A percentile compares a stretch with the other conserved stretches of the same genome.
Evolutionary conservation across 2,888 invertebrate genomes (phyloP).

Genomic region (Disparrhopalites patrizii): DNA sequence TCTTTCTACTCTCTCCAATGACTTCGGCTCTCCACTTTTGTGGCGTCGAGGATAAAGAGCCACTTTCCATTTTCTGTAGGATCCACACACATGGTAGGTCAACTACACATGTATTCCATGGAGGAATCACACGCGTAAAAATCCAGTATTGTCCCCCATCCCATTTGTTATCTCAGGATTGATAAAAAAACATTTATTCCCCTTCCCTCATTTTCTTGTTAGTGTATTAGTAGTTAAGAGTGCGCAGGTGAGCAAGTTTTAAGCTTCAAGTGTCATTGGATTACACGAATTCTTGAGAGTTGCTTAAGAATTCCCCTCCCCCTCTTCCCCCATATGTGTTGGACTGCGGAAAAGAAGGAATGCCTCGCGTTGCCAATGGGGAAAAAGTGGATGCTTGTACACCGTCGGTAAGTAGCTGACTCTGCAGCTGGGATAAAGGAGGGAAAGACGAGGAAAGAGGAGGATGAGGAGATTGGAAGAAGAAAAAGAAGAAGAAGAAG

Average conservation of each 20-base stretch:
- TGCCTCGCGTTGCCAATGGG: not conserved
- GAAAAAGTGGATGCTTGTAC: no score
- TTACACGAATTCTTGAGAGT: conserved; percentile 11
- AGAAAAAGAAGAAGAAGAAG: not conserved
- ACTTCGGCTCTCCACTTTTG: no score
- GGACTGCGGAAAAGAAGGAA: conserved; percentile 18
- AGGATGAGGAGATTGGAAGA: not conserved
- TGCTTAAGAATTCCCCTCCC: not conserved
- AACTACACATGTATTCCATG: no score
- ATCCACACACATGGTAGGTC: no score
- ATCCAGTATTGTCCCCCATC: no score
- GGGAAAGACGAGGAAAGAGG: not conserved
- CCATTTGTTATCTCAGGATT: no score
- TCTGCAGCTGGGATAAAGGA: conserved; percentile 8
- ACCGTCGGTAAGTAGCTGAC: not conserved
- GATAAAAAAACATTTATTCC: no score
- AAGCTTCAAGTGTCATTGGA: conserved; percentile 5
- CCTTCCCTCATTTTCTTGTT: no score
- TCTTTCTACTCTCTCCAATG: not conserved
- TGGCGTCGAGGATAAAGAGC: no score
- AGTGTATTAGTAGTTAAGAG: no score
- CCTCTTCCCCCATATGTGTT: conserved; percentile 12
- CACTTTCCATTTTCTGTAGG: no score
- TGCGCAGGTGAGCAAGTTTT: not conserved
- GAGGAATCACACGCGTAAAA: no score